These are phyloP conservation scores for Pelodytes ibericus DNA, from an alignment of 2,797 vertebrate species.

Conservation along the genomic window DNA sequence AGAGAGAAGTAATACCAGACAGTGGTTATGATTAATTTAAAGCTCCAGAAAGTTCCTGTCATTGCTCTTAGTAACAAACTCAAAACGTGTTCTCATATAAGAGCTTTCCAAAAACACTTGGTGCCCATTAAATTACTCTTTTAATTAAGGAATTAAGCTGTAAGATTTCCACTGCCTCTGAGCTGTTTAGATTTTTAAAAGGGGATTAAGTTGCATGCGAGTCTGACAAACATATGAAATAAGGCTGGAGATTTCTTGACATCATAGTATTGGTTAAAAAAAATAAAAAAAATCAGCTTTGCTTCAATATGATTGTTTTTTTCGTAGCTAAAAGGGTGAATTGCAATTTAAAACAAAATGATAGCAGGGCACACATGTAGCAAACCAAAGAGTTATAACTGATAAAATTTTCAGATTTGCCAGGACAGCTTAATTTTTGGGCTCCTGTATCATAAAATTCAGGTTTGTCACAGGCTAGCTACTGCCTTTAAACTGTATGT, in stretches of 20 bases:
- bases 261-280: too few relatives aligned
- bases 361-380: too few relatives aligned
- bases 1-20: neutral
- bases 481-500: too few relatives aligned
- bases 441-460: too few relatives aligned
- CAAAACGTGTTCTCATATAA: neutral
- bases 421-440: too few relatives aligned
- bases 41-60: neutral
- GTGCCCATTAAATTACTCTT: slow-evolving; percentile 14
- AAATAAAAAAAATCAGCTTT: slow-evolving; percentile 7
- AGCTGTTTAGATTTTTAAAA: slow-evolving; percentile 32
- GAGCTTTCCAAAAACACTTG: slow-evolving; percentile 2
- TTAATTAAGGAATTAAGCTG: slow-evolving; percentile 31
- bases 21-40: slow-evolving; percentile 9
- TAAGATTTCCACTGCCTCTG: slow-evolving; percentile 24
- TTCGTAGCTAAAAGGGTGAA: too few relatives aligned
- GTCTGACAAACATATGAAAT: slow-evolving; percentile 22
- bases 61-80: neutral
- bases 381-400: too few relatives aligned
- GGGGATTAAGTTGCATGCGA: slow-evolving; percentile 23
- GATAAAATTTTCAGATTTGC: too few relatives aligned
- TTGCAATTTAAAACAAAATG: too few relatives aligned
- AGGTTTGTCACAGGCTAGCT: too few relatives aligned
- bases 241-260: neutral
- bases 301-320: slow-evolving; percentile 16